These are phyloP conservation scores for Telmatherina bonti DNA, from an alignment of 2,797 vertebrate genomes.

Conservation along the genomic window DNA sequence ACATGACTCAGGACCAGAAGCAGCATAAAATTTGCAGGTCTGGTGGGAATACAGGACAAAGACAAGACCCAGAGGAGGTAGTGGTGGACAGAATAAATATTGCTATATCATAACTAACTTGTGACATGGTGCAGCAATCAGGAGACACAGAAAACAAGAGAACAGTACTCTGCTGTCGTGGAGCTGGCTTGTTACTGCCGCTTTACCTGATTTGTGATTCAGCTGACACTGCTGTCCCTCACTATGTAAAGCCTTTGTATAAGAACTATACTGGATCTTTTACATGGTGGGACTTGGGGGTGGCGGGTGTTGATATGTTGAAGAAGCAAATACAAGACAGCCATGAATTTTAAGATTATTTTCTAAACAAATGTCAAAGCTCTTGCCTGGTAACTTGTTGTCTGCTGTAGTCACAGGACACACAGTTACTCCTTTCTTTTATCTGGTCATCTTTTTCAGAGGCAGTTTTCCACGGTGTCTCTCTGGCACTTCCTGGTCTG, in stretches of 20 bases:
- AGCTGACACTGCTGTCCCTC: not conserved
- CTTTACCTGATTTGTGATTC: not conserved
- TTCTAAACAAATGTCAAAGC: conserved; percentile 57
- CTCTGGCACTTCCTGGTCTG: no score
- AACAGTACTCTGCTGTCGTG: not conserved
- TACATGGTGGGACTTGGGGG: not conserved
- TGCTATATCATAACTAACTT: not conserved
- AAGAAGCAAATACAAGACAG: conserved; percentile 51
- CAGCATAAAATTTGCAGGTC: not conserved
- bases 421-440: conserved; percentile 41
- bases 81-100: not conserved
- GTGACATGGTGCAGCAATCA: not conserved
- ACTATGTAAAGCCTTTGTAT: not conserved
- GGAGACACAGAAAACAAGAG: not conserved
- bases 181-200: not conserved
- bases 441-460: conserved; percentile 47
- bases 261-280: not conserved
- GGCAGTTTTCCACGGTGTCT: conserved; percentile 26
- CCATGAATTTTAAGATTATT: conserved; percentile 62
- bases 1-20: not conserved
- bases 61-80: not conserved
- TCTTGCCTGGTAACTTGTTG: conserved; percentile 68
- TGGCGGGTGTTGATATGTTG: conserved; percentile 36
- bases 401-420: conserved; percentile 66
- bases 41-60: not conserved